Evolutionary conservation across 2,888 invertebrate genomes (phyloP), one percentile per base, ranked within the genome.

Genomic region (Molorchus minor): DNA sequence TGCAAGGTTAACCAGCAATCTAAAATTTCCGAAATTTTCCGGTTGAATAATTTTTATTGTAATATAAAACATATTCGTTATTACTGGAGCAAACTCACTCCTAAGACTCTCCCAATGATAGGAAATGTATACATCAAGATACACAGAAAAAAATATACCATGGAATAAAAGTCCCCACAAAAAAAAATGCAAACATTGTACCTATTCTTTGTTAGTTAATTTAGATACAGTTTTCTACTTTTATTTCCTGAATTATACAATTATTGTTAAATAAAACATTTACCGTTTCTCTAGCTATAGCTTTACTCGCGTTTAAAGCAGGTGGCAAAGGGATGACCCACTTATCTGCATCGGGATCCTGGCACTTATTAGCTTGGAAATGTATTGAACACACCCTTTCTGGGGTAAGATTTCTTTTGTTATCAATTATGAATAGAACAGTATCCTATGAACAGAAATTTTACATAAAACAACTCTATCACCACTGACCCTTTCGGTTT

Each of bases 401-500:
- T 0, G 86, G 80, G 1, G 83, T 83, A 3, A 88, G 79, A 61
- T 82, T 80, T 8, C 82, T 82, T 49, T 82, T 82, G 16, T 82
- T 82, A 58, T 82, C 82, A 15, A 88, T 76, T 46, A 91, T 89
- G 72, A 86, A 84, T n/a, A 84, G 72, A 19, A 87, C 68, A 12
- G 86, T 84, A 10, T 86, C 86, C 86, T 89, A 75, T 41, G 82
- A 82, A 36, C 49, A 16, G 16, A 41, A 25, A 13, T 47, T 20
- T 36, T 36, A 51, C 17, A 29, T 25, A 47, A 15, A 40, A 4
- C 25, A 13, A 19, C 20, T 21, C 35, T 8, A 17, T 38, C n/a
- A 33, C 16, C 21, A 2, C 4, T 21, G 13, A 3, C 4, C 2
- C 10, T 44, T 17, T 16, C 12, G 3, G 8, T 21, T 44, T 8